A percentile compares a stretch with the other conserved stretches of the same genome.
These are phyloP conservation scores for Avahi laniger DNA, from an alignment of 2,797 vertebrate species.

Conservation along the genomic window DNA sequence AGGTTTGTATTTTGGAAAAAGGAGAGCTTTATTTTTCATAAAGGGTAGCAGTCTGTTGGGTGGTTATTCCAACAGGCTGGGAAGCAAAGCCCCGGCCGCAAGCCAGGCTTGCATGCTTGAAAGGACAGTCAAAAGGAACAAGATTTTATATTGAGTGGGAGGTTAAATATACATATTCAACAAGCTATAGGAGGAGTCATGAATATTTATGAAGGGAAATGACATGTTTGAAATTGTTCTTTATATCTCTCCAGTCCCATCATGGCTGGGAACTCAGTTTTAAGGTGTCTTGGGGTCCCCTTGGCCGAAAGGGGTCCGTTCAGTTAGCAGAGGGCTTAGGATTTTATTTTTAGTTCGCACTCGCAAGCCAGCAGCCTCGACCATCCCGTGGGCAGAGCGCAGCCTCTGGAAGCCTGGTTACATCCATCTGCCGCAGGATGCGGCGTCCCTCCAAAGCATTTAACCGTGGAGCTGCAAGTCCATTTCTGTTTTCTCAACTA, in stretches of 20 bases:
- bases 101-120: not conserved
- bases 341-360: not conserved
- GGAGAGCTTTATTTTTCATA: not conserved
- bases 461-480: not conserved
- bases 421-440: too few relatives aligned
- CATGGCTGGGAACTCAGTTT: not conserved
- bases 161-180: not conserved
- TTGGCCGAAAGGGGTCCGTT: not conserved
- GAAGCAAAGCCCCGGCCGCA: not conserved
- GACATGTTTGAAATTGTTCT: not conserved
- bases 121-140: not conserved
- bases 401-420: not conserved
- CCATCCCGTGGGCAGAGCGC: not conserved
- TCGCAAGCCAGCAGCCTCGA: not conserved
- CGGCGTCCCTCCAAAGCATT: not conserved
- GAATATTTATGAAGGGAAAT: not conserved
- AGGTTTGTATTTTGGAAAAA: not conserved
- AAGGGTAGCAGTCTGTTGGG: not conserved
- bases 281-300: not conserved
- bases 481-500: not conserved
- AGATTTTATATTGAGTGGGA: not conserved
- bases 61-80: not conserved
- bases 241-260: not conserved
- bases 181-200: not conserved
- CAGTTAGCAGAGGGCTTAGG: not conserved